Percentiles rank a stretch among this genome's conserved stretches.
Conservation (phyloP, 2,888 invertebrate genomes). For the Tinea pellionella region DNA sequence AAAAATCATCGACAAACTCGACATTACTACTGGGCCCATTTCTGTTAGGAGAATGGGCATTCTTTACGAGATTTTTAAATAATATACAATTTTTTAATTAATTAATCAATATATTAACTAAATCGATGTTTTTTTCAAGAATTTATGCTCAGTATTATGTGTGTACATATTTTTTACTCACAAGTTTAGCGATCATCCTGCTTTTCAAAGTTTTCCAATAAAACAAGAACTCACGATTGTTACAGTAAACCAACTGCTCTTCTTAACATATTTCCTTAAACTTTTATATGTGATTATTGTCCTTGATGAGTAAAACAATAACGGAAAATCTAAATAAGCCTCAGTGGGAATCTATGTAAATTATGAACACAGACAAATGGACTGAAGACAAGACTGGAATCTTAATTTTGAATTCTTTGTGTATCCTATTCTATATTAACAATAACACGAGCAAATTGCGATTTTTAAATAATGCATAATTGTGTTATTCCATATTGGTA, state of each 20-base stretch:
- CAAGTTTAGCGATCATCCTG: constrained; percentile 52
- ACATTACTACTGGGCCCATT: too few relatives aligned
- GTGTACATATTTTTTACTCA: constrained; percentile 27
- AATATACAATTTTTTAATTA: too few relatives aligned
- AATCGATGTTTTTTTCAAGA: too few relatives aligned
- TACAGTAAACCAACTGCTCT: constrained; percentile 28
- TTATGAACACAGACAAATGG: constrained; percentile 50
- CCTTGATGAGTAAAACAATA: constrained; percentile 55
- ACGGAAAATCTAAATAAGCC: constrained; percentile 45
- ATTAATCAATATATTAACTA: too few relatives aligned
- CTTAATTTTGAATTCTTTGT: constrained; percentile 54
- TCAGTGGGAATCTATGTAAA: constrained; percentile 56
- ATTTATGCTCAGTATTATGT: too few relatives aligned
- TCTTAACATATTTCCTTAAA: constrained; percentile 34
- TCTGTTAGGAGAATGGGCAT: too few relatives aligned
- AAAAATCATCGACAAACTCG: too few relatives aligned
- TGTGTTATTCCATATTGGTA: background rate
- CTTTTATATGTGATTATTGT: constrained; percentile 48
- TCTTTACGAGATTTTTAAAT: too few relatives aligned
- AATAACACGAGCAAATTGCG: background rate
- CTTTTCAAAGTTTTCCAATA: background rate
- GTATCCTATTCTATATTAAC: constrained; percentile 21
- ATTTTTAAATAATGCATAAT: background rate
- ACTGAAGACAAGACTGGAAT: constrained; percentile 47
- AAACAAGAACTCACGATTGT: background rate